Evolutionary conservation across 1,140 invertebrate species (phyloP).

Genomic region (Caenorhabditis elegans): DNA sequence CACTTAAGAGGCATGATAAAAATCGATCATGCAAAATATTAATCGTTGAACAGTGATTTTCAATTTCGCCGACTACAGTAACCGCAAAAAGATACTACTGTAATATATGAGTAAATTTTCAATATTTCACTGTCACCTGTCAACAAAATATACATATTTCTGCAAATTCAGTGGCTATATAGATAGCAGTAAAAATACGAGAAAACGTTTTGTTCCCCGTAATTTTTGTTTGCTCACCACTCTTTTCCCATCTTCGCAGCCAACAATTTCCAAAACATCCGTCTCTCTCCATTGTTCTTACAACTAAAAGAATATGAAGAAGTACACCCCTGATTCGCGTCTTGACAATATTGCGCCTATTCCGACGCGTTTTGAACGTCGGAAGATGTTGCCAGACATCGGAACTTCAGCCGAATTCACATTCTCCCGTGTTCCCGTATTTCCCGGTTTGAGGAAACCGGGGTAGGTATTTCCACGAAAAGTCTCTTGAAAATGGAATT

Average conservation of each 20-base stretch:
- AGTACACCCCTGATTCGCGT: background rate
- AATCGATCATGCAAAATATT: too few species aligned
- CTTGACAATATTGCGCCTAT: background rate
- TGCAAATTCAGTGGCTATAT: too few species aligned
- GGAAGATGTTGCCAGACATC: background rate
- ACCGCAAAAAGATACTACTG: too few species aligned
- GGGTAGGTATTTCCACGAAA: background rate
- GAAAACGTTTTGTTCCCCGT: background rate
- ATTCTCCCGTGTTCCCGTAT: background rate
- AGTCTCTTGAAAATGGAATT: background rate
- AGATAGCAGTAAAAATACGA: background rate
- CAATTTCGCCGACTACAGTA: too few species aligned
- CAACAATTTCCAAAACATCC: slow-evolving; percentile 9
- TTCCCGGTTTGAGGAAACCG: background rate
- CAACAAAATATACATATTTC: too few species aligned
- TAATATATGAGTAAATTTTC: too few species aligned
- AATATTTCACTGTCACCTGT: too few species aligned
- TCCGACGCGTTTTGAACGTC: background rate
- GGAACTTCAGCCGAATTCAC: background rate
- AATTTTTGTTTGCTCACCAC: slow-evolving; percentile 18
- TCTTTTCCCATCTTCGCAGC: background rate
- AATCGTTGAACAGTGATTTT: too few species aligned
- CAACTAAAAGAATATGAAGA: background rate
- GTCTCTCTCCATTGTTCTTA: background rate
- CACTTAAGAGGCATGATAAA: background rate